phyloP scores from a whole-genome alignment of 2,888 invertebrate species.

The Nebria salina region DNA sequence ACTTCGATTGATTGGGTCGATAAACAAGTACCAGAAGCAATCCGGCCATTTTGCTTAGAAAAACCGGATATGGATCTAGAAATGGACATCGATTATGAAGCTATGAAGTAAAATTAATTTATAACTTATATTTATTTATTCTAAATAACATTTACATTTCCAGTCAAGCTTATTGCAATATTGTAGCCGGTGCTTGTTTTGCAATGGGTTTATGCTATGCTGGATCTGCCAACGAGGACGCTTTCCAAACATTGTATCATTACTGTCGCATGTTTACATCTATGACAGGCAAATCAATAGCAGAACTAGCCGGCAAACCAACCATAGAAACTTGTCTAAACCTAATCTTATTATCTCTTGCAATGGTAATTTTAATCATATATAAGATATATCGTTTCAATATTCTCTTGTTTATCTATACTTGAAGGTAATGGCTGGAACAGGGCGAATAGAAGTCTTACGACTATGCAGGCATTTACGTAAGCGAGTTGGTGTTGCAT shows the following conservation, averaged over 20 bases:
- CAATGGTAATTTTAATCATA: conserved; percentile 70
- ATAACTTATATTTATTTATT: neutral
- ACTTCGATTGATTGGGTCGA: conserved; percentile 88
- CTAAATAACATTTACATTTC: neutral
- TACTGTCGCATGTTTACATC: conserved; percentile 77
- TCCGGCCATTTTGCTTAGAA: conserved; percentile 81
- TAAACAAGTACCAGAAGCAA: conserved; percentile 79
- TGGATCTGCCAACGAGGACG: conserved; percentile 85
- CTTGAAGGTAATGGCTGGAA: conserved; percentile 88
- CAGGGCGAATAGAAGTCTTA: conserved; percentile 85
- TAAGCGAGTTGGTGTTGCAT: conserved; percentile 77
- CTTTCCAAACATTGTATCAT: conserved; percentile 80
- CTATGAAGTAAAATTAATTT: conserved; percentile 78
- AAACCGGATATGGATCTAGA: conserved; percentile 73
- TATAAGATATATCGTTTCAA: neutral
- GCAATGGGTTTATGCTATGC: conserved; percentile 93
- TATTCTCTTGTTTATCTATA: conserved; percentile 49
- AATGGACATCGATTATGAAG: conserved; percentile 83
- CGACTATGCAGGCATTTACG: conserved; percentile 87
- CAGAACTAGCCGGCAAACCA: conserved; percentile 88
- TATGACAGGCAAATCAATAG: conserved; percentile 75
- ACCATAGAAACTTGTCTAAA: conserved; percentile 91
- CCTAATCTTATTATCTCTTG: conserved; percentile 81
- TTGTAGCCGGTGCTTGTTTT: conserved; percentile 93
- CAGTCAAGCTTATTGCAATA: conserved; percentile 96